A percentile compares a stretch with the other conserved stretches of the same genome.
Conservation (phyloP, 2,888 invertebrate species). For the Nudaria mundana region DNA sequence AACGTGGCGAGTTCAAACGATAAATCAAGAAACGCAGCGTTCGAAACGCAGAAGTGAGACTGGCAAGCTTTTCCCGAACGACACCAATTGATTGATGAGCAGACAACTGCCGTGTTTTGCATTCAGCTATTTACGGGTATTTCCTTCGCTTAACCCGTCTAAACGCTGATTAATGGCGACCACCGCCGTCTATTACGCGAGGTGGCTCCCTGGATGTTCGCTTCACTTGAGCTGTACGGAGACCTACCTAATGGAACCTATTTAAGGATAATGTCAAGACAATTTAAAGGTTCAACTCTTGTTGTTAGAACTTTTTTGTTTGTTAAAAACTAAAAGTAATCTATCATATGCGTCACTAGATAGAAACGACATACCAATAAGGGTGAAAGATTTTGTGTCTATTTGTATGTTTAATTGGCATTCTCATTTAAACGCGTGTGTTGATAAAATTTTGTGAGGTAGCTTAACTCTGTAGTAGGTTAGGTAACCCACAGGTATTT, state of each 20-base stretch:
- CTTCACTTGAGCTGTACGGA: constrained; percentile 38
- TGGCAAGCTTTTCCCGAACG: constrained; percentile 28
- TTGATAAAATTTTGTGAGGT: too few relatives aligned
- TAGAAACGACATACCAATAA: too few relatives aligned
- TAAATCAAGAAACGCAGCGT: constrained; percentile 28
- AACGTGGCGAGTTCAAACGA: constrained; percentile 11
- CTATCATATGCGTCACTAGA: too few relatives aligned
- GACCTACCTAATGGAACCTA: constrained; percentile 32
- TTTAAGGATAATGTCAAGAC: constrained; percentile 24
- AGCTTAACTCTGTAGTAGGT: too few relatives aligned
- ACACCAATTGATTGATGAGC: constrained; percentile 72
- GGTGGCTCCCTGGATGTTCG: constrained; percentile 49
- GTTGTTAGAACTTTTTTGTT: constrained; percentile 5
- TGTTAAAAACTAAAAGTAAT: too few relatives aligned
- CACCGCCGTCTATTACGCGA: constrained; percentile 55
- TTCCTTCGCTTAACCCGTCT: constrained; percentile 77
- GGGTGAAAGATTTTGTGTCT: too few relatives aligned
- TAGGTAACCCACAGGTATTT: too few relatives aligned
- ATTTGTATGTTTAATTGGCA: too few relatives aligned
- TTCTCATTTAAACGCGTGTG: too few relatives aligned
- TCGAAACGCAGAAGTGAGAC: constrained; percentile 18
- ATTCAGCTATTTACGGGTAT: constrained; percentile 79
- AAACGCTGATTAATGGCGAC: constrained; percentile 69
- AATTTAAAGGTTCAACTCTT: constrained; percentile 27
- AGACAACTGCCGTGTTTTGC: constrained; percentile 78